Percentiles rank a stretch among this genome's conserved stretches.
Evolutionary conservation across 2,113 vertebrate genomes (phyloP).

Genomic region (Egretta garzetta): DNA sequence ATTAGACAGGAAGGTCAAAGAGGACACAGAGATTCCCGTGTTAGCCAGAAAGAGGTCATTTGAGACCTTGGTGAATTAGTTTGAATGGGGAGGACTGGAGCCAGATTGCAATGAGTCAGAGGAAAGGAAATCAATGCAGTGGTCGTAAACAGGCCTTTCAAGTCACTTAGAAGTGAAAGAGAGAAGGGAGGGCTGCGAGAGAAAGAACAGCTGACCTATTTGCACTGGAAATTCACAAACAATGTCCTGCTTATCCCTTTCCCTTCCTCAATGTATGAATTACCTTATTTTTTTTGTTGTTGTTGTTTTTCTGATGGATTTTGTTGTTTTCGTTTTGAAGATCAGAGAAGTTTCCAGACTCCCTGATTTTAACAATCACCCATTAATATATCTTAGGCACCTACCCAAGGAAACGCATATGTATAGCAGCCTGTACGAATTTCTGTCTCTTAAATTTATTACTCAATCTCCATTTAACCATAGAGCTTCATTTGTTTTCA

Average conservation of each 20-base stretch:
- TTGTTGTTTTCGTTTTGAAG: conserved; percentile 13
- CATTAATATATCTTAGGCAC: conserved; percentile 40
- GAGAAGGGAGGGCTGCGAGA: background rate
- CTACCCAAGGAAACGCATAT: background rate
- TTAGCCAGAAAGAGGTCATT: conserved; percentile 57
- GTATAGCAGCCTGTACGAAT: background rate
- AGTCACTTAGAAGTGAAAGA: conserved; percentile 45
- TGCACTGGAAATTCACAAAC: conserved; percentile 33
- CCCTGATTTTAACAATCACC: background rate
- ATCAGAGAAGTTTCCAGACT: conserved; percentile 36
- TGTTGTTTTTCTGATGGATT: background rate
- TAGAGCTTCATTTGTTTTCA: conserved; percentile 59
- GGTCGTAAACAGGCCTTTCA: conserved; percentile 63
- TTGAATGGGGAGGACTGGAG: conserved; percentile 35
- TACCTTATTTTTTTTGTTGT: background rate
- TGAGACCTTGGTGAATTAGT: conserved; percentile 57
- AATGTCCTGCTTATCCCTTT: conserved; percentile 42
- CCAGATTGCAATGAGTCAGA: conserved; percentile 66
- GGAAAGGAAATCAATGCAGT: conserved; percentile 65
- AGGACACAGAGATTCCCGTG: conserved; percentile 17
- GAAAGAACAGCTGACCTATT: conserved; percentile 57
- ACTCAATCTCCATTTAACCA: conserved; percentile 16
- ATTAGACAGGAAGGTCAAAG: conserved; percentile 54
- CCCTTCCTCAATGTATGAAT: background rate
- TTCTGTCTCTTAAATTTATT: conserved; percentile 44